phyloP scores from a whole-genome alignment of 2,888 invertebrate genomes.

The Acheta domesticus region DNA sequence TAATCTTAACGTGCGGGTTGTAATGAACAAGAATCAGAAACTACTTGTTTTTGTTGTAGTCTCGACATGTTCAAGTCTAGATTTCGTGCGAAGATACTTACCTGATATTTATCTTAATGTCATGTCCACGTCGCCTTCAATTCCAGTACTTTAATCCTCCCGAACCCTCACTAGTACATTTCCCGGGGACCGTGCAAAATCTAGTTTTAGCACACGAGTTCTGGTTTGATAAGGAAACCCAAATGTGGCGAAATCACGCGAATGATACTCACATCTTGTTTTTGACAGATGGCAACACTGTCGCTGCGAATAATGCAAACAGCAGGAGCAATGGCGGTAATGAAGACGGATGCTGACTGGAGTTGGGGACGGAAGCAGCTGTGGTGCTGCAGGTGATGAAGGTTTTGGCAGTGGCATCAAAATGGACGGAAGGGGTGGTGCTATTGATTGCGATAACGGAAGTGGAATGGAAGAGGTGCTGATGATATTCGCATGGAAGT shows the following conservation, averaged over 20 bases:
- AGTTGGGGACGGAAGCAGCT: neutral
- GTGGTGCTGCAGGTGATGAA: neutral
- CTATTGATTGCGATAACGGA: neutral
- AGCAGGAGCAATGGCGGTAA: neutral
- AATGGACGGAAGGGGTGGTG: neutral
- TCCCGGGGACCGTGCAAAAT: too few relatives aligned
- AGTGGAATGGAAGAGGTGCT: neutral
- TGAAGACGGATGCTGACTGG: neutral
- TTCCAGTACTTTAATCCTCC: neutral
- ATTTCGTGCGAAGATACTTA: neutral
- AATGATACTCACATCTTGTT: too few relatives aligned
- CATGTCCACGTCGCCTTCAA: neutral
- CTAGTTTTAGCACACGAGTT: too few relatives aligned
- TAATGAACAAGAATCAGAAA: too few relatives aligned
- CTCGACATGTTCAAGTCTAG: neutral
- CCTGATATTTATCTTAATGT: neutral
- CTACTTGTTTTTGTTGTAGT: too few relatives aligned
- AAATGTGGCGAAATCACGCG: too few relatives aligned
- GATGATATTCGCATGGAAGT: neutral
- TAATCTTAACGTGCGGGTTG: too few relatives aligned
- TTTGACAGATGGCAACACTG: too few relatives aligned
- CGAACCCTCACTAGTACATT: neutral
- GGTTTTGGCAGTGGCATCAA: neutral
- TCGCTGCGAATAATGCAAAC: too few relatives aligned
- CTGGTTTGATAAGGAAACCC: too few relatives aligned